Evolutionary conservation across 2,113 vertebrate species (phyloP).

Genomic region (Prunella himalayana): DNA sequence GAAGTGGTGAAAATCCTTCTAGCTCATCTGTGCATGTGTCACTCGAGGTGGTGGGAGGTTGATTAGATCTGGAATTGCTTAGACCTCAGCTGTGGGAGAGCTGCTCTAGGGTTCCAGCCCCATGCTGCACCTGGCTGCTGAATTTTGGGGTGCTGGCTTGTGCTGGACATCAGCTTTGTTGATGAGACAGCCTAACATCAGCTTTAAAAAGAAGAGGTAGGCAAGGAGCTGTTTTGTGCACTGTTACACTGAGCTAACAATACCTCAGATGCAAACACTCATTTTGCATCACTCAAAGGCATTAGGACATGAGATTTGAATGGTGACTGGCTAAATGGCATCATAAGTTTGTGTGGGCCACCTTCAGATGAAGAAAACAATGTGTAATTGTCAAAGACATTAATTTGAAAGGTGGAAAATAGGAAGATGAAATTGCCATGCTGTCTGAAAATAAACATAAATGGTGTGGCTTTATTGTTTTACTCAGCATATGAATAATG

Average conservation of each 20-base stretch:
- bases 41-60: background rate
- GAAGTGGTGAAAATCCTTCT: background rate
- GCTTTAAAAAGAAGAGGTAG: background rate
- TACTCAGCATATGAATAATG: background rate
- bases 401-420: background rate
- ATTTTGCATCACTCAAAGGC: background rate
- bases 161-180: background rate
- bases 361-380: background rate
- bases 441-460: background rate
- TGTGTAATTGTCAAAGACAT: background rate
- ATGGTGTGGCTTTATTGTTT: background rate
- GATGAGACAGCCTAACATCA: background rate
- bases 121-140: background rate
- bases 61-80: background rate
- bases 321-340: background rate
- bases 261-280: background rate
- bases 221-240: background rate
- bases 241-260: background rate
- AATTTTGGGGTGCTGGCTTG: background rate
- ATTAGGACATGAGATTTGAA: background rate
- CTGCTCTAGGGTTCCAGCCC: background rate
- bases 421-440: background rate
- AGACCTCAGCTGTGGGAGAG: background rate
- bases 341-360: background rate
- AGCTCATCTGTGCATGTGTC: rapidly evolving